These are phyloP conservation scores for Pristionchus entomophagus DNA, from an alignment of 2,888 invertebrate species.

Conservation along the genomic window DNA sequence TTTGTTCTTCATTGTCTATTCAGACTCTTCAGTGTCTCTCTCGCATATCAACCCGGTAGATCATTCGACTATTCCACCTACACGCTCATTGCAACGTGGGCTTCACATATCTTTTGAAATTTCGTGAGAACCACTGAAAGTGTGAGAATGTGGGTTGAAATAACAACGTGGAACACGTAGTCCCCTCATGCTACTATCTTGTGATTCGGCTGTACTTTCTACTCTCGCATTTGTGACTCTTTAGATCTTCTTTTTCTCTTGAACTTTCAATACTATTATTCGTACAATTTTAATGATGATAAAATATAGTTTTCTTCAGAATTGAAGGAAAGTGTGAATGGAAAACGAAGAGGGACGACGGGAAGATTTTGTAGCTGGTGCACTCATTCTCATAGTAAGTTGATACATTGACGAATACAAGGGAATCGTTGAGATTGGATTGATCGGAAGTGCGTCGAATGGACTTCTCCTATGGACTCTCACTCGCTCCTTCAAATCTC, in stretches of 20 bases:
- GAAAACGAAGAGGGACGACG: neutral
- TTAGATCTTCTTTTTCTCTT: neutral
- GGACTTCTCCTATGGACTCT: slow-evolving; percentile 12
- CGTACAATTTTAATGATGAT: neutral
- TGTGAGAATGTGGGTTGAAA: neutral
- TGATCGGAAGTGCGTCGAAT: slow-evolving; percentile 1
- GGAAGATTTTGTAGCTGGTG: neutral
- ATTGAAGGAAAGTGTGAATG: neutral
- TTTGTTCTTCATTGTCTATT: neutral
- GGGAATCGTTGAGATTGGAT: neutral
- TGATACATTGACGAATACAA: too few relatives aligned
- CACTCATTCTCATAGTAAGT: slow-evolving; percentile 3
- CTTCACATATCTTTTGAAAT: neutral
- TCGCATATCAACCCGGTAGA: too few relatives aligned
- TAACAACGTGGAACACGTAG: neutral
- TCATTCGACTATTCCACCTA: neutral
- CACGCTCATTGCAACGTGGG: neutral
- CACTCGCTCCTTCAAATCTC: neutral
- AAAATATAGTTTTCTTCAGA: neutral
- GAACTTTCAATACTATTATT: neutral
- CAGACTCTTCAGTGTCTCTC: too few relatives aligned
- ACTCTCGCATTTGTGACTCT: too few relatives aligned
- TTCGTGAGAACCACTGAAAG: neutral
- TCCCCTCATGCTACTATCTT: neutral
- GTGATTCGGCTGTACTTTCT: neutral